These are phyloP conservation scores for Melanotaenia trifasciata DNA, from an alignment of 2,797 vertebrate species.

Conservation along the genomic window DNA sequence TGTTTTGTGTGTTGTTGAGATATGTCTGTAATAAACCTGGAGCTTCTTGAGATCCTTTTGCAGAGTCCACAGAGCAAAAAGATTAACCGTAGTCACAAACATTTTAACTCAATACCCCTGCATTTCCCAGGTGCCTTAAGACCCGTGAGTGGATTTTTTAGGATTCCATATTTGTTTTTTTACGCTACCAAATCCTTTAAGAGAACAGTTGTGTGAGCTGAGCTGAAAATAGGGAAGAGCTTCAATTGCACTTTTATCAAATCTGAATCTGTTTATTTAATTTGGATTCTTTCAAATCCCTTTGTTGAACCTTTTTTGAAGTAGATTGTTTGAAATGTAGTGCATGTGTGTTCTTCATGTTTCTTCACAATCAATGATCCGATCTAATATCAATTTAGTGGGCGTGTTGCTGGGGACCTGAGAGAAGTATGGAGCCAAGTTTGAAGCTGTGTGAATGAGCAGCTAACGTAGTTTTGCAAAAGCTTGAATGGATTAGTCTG, in stretches of 20 bases:
- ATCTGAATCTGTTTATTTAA: slow-evolving; percentile 1
- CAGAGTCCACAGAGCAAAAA: slow-evolving; percentile 33
- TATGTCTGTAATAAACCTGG: slow-evolving; percentile 24
- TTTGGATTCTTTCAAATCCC: slow-evolving; percentile 3
- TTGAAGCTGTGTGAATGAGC: not conserved
- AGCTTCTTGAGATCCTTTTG: slow-evolving; percentile 27
- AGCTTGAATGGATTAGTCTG: not conserved
- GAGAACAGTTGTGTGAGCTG: not conserved
- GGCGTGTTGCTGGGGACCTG: too few species aligned
- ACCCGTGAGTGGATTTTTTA: slow-evolving; percentile 10
- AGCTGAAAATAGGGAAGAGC: not conserved
- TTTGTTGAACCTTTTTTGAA: not conserved
- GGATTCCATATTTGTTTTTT: slow-evolving; percentile 7
- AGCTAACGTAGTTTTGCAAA: not conserved
- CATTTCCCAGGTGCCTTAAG: slow-evolving; percentile 28
- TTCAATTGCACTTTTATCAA: slow-evolving; percentile 10
- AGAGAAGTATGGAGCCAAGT: not conserved
- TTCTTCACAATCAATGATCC: not conserved
- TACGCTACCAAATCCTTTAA: slow-evolving; percentile 16
- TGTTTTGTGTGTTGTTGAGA: slow-evolving; percentile 18
- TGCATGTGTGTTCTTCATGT: not conserved
- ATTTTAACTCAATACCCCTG: slow-evolving; percentile 30
- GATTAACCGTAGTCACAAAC: slow-evolving; percentile 43
- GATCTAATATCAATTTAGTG: not conserved
- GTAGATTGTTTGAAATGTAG: not conserved